These are phyloP conservation scores for Accipiter cooperii DNA, from an alignment of 2,113 vertebrate genomes.

Conservation along the genomic window DNA sequence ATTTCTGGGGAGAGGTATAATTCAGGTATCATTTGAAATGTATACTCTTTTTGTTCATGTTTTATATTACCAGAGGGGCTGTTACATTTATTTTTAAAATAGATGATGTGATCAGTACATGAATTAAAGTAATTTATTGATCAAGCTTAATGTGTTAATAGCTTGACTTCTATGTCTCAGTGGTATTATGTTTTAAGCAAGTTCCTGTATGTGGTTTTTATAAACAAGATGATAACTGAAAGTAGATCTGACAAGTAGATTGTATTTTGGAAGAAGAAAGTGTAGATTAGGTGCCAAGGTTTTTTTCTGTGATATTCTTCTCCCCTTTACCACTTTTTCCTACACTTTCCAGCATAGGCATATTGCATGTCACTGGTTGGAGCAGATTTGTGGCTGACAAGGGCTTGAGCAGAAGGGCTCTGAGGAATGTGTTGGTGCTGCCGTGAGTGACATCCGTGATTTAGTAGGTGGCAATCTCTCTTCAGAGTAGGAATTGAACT, in stretches of 20 bases:
- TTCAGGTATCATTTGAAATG: not conserved
- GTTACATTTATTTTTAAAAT: not conserved
- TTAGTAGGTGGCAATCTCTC: not conserved
- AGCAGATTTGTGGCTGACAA: not conserved
- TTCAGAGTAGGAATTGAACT: not conserved
- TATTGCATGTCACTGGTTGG: not conserved
- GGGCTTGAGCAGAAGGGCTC: not conserved
- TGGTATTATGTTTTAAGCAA: not conserved
- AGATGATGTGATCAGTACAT: not conserved
- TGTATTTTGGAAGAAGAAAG: constrained; percentile 45
- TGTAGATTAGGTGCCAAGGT: not conserved
- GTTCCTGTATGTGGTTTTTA: constrained; percentile 8
- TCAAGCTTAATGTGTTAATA: not conserved
- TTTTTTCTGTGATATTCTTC: constrained; percentile 13
- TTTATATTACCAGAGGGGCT: not conserved
- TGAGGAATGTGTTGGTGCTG: not conserved
- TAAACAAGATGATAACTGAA: constrained; percentile 34
- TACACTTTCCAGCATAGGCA: not conserved
- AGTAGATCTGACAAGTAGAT: constrained; percentile 20
- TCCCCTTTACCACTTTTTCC: not conserved
- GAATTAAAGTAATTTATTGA: constrained; percentile 41
- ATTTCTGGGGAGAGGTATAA: not conserved
- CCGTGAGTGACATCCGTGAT: not conserved
- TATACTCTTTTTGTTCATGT: not conserved
- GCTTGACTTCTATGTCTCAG: not conserved